A percentile compares a stretch with the other conserved stretches of the same genome.
These are phyloP conservation scores for Chaetorhynchus papuensis DNA, from an alignment of 2,113 vertebrate species.

Conservation along the genomic window DNA sequence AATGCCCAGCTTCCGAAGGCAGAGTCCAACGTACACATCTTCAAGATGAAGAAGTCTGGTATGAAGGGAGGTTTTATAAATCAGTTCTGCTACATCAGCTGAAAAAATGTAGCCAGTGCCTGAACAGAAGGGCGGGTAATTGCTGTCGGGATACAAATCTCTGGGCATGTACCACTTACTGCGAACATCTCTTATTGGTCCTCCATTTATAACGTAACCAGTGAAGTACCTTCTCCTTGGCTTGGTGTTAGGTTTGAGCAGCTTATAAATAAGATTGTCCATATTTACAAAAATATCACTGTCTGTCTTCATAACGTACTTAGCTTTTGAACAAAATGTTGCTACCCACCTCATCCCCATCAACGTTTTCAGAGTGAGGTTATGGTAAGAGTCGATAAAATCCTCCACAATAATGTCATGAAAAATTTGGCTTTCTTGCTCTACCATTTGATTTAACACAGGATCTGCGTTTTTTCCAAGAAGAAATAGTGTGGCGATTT, in stretches of 20 bases:
- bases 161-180: conserved; percentile 99
- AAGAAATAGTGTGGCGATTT: conserved; percentile 90
- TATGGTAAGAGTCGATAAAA: conserved; percentile 97
- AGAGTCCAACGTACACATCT: conserved; percentile 96
- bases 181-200: conserved; percentile 95
- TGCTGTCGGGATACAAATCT: conserved; percentile 95
- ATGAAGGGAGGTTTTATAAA: conserved; percentile 96
- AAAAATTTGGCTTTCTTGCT: conserved; percentile 98
- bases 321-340: conserved; percentile 94
- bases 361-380: conserved; percentile 94
- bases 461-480: conserved; percentile 88
- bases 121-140: conserved; percentile 97
- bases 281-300: conserved; percentile 99
- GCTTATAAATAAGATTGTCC: conserved; percentile 98
- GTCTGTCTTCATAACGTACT: conserved; percentile 98
- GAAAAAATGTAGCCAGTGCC: conserved; percentile 98
- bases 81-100: conserved; percentile 92
- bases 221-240: conserved; percentile 94
- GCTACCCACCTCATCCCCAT: conserved; percentile 99
- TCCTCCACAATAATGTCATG: conserved; percentile 97
- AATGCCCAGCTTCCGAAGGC: conserved; percentile 93
- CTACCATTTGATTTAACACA: conserved; percentile 96
- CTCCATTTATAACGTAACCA: conserved; percentile 94
- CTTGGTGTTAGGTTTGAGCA: conserved; percentile 94
- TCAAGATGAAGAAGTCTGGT: conserved; percentile 96